These are phyloP conservation scores for Nettapus auritus DNA, from an alignment of 2,113 vertebrate species.

Conservation along the genomic window DNA sequence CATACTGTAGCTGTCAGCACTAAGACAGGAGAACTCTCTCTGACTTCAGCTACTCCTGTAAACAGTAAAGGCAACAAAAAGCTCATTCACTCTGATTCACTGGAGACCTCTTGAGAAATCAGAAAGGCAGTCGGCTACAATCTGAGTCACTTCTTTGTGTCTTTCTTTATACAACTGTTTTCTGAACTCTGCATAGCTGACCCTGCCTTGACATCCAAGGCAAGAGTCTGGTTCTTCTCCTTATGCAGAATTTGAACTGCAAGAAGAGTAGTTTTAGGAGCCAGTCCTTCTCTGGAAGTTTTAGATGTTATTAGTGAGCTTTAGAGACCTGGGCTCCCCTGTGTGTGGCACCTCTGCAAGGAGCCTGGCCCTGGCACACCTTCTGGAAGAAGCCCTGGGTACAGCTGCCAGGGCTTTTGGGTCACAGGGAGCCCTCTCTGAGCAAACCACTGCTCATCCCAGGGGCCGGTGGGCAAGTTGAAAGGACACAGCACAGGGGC, in stretches of 20 bases:
- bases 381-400: neutral
- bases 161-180: constrained; percentile 30
- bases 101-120: constrained; percentile 43
- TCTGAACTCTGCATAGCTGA: constrained; percentile 22
- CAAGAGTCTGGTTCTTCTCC: neutral
- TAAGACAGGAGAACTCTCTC: constrained; percentile 28
- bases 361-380: neutral
- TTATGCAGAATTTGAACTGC: neutral
- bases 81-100: constrained; percentile 38
- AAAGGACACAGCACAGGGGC: neutral
- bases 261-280: neutral
- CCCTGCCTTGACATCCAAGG: neutral
- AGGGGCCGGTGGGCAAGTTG: neutral
- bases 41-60: constrained; percentile 43
- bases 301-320: neutral
- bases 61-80: constrained; percentile 47
- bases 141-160: constrained; percentile 34
- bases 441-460: neutral
- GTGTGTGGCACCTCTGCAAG: neutral
- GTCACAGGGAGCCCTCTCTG: neutral
- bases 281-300: neutral
- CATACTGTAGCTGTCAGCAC: constrained; percentile 50
- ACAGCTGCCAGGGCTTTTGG: neutral
- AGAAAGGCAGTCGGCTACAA: neutral
- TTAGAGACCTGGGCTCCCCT: neutral